A percentile compares a stretch with the other conserved stretches of the same genome.
Conservation (phyloP, 2,797 vertebrate genomes). For the Siniperca undulata region DNA sequence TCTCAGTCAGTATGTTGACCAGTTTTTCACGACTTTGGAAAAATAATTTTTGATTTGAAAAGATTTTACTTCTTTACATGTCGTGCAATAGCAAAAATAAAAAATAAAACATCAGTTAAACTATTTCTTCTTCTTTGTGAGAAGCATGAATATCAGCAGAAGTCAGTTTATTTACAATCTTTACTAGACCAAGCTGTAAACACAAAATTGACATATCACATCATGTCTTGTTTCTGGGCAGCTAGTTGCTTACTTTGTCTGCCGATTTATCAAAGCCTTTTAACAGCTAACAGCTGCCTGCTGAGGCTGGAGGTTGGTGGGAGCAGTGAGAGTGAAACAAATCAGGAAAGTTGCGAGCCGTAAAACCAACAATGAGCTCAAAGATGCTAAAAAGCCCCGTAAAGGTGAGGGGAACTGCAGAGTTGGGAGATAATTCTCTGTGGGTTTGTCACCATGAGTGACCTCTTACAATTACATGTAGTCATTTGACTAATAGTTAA, state of each 20-base stretch:
- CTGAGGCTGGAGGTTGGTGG: not conserved
- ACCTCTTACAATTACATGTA: not conserved
- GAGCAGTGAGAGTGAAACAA: not conserved
- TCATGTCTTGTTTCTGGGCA: too few species aligned
- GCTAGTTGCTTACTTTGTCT: not conserved
- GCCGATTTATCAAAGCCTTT: not conserved
- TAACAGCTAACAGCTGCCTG: not conserved
- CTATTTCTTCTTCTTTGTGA: not conserved
- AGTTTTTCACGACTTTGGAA: not conserved
- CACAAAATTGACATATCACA: not conserved
- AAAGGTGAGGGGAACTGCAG: not conserved
- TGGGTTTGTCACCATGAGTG: not conserved
- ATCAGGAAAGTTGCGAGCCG: not conserved
- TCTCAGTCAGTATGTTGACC: constrained; percentile 28
- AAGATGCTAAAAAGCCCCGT: not conserved
- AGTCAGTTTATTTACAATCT: not conserved
- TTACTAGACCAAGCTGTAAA: not conserved
- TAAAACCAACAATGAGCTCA: not conserved
- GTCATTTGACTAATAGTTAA: not conserved
- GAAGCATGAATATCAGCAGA: not conserved
- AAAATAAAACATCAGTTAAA: not conserved
- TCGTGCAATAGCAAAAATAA: not conserved
- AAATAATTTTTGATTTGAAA: not conserved
- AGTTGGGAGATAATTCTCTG: not conserved
- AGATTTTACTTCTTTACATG: not conserved